Evolutionary conservation across 2,113 vertebrate genomes (phyloP).

Genomic region (Macquaria australasica): DNA sequence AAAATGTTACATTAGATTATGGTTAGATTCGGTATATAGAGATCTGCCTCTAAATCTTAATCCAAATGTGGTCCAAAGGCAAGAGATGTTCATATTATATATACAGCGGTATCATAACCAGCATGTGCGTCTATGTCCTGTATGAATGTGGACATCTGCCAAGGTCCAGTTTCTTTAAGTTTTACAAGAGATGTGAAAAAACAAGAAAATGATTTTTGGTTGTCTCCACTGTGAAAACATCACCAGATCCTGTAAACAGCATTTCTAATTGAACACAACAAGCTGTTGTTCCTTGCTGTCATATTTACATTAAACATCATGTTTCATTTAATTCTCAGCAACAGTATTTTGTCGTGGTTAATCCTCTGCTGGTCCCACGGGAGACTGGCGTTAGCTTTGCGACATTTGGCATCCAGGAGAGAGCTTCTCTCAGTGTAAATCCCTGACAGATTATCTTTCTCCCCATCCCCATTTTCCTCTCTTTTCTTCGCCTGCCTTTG

Average conservation of each 20-base stretch:
- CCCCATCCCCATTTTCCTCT: conserved; percentile 16
- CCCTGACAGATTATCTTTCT: conserved; percentile 60
- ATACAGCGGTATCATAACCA: not conserved
- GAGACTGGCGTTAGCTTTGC: conserved; percentile 49
- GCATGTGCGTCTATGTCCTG: not conserved
- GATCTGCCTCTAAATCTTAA: not conserved
- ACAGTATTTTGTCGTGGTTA: conserved; percentile 56
- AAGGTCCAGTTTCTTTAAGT: not conserved
- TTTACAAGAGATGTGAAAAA: not conserved
- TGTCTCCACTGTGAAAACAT: not conserved
- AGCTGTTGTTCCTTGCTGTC: conserved; percentile 8
- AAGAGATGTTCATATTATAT: not conserved
- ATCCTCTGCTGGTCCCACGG: conserved; percentile 47
- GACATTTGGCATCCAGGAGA: conserved; percentile 58
- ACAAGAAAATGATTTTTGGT: not conserved
- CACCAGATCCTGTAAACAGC: not conserved
- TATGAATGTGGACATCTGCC: not conserved
- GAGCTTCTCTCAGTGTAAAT: conserved; percentile 45
- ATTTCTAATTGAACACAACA: conserved; percentile 5
- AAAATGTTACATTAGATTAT: not conserved
- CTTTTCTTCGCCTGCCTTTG: conserved; percentile 48
- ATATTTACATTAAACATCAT: conserved; percentile 34
- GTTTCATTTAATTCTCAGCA: conserved; percentile 36
- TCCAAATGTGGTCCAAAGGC: not conserved
- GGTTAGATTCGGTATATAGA: not conserved